A percentile compares a stretch with the other conserved stretches of the same genome.
These are phyloP conservation scores for Phaetusa simplex DNA, from an alignment of 2,113 vertebrate genomes.

Conservation along the genomic window DNA sequence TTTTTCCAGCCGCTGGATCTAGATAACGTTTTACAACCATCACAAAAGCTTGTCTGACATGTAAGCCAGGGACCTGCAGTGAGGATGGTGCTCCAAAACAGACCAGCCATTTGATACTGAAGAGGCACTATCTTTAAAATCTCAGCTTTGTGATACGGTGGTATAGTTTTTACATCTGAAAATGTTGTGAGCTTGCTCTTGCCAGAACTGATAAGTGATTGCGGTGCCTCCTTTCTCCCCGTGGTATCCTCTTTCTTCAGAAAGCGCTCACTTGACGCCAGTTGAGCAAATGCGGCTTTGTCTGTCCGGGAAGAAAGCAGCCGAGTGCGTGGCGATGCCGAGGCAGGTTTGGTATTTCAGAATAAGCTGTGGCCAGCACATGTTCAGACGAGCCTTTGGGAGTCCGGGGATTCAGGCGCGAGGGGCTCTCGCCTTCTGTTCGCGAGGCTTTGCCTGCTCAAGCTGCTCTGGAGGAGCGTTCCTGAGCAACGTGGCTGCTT, in stretches of 20 bases:
- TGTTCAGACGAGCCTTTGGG: neutral
- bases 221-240: neutral
- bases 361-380: neutral
- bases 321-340: neutral
- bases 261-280: neutral
- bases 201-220: neutral
- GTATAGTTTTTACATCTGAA: neutral
- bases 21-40: neutral
- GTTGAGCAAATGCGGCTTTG: neutral
- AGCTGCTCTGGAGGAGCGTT: neutral
- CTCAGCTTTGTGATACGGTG: neutral
- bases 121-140: neutral
- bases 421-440: neutral
- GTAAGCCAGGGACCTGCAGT: neutral
- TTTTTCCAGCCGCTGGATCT: neutral
- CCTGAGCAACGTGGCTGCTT: fast-evolving
- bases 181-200: neutral
- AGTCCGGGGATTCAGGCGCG: neutral
- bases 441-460: neutral
- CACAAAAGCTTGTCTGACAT: neutral
- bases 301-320: neutral
- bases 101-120: neutral
- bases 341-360: neutral
- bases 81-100: neutral
- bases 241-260: neutral